phyloP scores from a whole-genome alignment of 2,888 invertebrate genomes.

The Macrophya alboannulata region DNA sequence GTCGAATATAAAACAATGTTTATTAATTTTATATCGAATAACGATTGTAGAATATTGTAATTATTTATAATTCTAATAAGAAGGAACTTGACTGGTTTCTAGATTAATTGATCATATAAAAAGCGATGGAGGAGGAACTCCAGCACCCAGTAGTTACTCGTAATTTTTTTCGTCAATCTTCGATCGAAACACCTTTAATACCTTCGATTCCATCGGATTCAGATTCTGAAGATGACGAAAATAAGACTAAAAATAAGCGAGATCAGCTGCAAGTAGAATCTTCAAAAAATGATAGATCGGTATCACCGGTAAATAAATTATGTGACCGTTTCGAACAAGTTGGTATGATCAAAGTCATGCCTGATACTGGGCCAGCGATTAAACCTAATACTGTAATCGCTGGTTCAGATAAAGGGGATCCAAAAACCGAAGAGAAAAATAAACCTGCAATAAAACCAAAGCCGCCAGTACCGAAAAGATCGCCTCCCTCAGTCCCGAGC shows the following conservation, averaged over 20 bases:
- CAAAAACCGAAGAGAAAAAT: neutral
- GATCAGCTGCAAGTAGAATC: neutral
- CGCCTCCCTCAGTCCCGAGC: neutral
- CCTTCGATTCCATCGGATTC: slow-evolving; percentile 63
- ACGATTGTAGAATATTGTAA: neutral
- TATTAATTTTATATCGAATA: neutral
- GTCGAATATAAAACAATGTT: neutral
- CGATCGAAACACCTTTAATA: slow-evolving; percentile 71
- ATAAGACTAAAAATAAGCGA: slow-evolving; percentile 22
- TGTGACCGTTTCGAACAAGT: slow-evolving; percentile 58
- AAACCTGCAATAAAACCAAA: neutral
- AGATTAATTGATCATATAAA: slow-evolving; percentile 21
- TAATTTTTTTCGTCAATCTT: slow-evolving; percentile 73
- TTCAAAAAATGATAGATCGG: neutral
- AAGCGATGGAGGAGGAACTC: slow-evolving; percentile 58
- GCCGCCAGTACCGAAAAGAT: neutral
- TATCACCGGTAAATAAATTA: slow-evolving; percentile 24
- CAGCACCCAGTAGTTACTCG: slow-evolving; percentile 66
- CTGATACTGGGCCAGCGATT: neutral
- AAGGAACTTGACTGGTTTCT: neutral
- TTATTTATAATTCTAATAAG: neutral
- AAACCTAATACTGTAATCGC: neutral
- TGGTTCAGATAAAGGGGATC: neutral
- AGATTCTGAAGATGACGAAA: slow-evolving; percentile 60
- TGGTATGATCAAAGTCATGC: slow-evolving; percentile 57